A percentile compares a stretch with the other conserved stretches of the same genome.
Evolutionary conservation across 2,797 vertebrate genomes (phyloP).

Genomic region (Morelia viridis): DNA sequence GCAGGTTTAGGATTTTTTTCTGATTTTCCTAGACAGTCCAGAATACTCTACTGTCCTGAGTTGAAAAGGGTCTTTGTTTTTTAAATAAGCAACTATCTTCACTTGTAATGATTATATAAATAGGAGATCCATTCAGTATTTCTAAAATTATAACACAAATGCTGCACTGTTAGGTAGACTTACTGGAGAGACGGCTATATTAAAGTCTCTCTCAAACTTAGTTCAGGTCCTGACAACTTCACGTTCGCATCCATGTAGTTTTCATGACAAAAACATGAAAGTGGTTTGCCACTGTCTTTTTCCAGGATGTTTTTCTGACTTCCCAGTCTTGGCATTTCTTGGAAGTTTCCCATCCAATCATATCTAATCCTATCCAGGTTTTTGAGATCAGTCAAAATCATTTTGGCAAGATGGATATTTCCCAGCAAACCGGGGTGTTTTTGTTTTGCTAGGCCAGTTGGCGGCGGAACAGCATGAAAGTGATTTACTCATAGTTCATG

Average conservation of each 20-base stretch:
- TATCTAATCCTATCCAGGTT: background rate
- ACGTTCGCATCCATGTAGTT: background rate
- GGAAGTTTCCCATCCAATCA: background rate
- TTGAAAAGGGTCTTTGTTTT: background rate
- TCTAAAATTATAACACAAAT: background rate
- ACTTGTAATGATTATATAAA: background rate
- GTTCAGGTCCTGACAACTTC: background rate
- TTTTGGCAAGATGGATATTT: background rate
- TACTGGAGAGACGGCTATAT: background rate
- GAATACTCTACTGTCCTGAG: background rate
- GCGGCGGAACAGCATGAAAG: background rate
- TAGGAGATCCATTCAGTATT: too few species aligned
- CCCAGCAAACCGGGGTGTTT: background rate
- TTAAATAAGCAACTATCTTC: background rate
- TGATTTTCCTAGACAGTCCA: background rate
- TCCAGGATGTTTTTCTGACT: background rate
- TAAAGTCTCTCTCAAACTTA: background rate
- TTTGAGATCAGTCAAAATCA: background rate
- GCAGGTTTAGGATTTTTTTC: background rate
- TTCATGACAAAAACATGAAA: background rate
- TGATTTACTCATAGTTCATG: background rate
- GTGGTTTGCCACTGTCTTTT: background rate
- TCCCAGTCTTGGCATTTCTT: background rate
- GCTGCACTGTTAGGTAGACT: background rate
- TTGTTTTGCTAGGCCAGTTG: background rate